Conservation (phyloP, 2,888 invertebrate genomes). For the Brachynemurus nebulosus region DNA sequence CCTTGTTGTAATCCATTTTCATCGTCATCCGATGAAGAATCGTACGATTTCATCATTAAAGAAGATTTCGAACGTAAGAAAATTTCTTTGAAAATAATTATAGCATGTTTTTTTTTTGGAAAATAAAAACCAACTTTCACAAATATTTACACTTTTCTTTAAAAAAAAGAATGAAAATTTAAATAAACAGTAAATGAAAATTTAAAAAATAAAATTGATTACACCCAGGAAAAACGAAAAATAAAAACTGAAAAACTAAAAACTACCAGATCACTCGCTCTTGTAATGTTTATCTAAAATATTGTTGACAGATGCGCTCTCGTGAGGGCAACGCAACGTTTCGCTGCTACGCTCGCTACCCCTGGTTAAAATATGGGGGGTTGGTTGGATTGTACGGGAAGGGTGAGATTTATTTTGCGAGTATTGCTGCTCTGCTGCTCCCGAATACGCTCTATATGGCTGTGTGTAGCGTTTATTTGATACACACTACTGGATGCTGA, state of each 20-base stretch:
- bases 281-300: neutral
- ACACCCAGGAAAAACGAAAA: neutral
- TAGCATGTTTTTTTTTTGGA: no score
- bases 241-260: no score
- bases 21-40: conserved; percentile 32
- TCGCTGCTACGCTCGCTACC: neutral
- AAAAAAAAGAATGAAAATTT: neutral
- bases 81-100: no score
- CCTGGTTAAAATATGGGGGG: neutral
- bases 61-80: conserved; percentile 9
- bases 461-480: no score
- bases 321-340: neutral
- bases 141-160: no score
- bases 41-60: conserved; percentile 31
- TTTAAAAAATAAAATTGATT: neutral
- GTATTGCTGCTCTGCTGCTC: neutral
- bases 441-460: no score
- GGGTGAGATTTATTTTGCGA: conserved; percentile 1
- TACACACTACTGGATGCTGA: no score
- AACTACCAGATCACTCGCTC: neutral
- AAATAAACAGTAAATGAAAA: neutral
- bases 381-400: neutral
- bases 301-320: conserved; percentile 2
- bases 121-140: neutral
- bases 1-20: conserved; percentile 23